phyloP scores from a whole-genome alignment of 2,797 vertebrate species.

The Neosilurus mollespiculum region DNA sequence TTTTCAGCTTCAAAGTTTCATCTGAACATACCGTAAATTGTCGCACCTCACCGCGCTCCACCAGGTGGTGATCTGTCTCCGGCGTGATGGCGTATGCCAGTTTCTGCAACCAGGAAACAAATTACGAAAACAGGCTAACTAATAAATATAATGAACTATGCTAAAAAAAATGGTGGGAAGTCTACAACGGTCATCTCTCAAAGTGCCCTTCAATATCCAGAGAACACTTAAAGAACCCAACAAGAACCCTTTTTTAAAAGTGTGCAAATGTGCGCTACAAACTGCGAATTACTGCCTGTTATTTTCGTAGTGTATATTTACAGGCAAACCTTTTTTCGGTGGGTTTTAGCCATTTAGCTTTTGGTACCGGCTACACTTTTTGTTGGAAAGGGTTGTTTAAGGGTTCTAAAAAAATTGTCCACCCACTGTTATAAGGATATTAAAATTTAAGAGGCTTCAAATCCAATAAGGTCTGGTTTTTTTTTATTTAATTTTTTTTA shows the following conservation, averaged over 20 bases:
- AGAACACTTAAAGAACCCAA: background rate
- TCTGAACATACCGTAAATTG: conserved; percentile 81
- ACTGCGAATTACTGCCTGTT: background rate
- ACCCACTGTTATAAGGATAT: background rate
- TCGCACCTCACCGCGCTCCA: conserved; percentile 84
- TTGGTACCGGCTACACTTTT: background rate
- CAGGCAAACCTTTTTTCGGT: background rate
- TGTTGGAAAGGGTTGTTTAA: background rate
- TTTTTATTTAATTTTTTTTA: too few relatives aligned
- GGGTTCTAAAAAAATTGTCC: background rate
- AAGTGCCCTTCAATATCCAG: background rate
- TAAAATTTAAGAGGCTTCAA: background rate
- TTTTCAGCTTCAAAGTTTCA: too few relatives aligned
- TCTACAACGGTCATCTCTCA: background rate
- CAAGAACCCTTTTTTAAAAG: background rate
- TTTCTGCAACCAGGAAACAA: conserved; percentile 67
- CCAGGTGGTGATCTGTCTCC: conserved; percentile 83
- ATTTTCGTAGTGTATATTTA: background rate
- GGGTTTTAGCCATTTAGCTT: background rate
- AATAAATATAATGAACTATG: too few relatives aligned
- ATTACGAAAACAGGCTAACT: too few relatives aligned
- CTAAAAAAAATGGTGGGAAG: background rate
- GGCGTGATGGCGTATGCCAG: conserved; percentile 87
- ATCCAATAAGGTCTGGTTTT: background rate
- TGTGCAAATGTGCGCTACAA: background rate